Evolutionary conservation across 2,113 vertebrate genomes (phyloP).

Genomic region (Gobius niger): DNA sequence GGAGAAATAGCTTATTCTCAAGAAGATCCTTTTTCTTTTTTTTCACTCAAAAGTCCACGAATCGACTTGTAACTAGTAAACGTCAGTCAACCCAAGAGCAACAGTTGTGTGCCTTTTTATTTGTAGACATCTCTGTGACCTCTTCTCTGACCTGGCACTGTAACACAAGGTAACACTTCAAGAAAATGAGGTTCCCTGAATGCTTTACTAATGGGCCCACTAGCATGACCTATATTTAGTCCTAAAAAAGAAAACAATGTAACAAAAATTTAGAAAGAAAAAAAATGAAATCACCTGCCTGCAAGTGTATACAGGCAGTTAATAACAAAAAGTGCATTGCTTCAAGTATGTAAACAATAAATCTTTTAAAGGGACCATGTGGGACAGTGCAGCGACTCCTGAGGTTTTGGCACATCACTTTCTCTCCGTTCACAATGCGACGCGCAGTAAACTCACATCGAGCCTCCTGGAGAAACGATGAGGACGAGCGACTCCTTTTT

Average conservation of each 20-base stretch:
- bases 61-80: conserved; percentile 9
- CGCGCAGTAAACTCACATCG: not conserved
- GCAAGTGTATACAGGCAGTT: conserved; percentile 40
- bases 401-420: conserved; percentile 67
- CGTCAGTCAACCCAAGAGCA: not conserved
- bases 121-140: conserved; percentile 5
- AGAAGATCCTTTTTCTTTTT: conserved; percentile 14
- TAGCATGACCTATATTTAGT: conserved; percentile 40
- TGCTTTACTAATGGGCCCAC: conserved; percentile 49
- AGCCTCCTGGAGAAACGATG: conserved; percentile 31
- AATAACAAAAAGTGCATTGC: conserved; percentile 74
- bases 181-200: conserved; percentile 68
- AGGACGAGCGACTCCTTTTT: conserved; percentile 31
- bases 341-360: conserved; percentile 79
- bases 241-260: conserved; percentile 46
- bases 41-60: conserved; percentile 13
- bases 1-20: conserved; percentile 48
- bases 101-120: conserved; percentile 1
- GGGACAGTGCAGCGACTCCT: conserved; percentile 55
- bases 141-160: no score
- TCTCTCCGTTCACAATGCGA: conserved; percentile 1
- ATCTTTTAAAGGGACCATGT: conserved; percentile 56
- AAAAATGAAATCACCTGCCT: conserved; percentile 30
- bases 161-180: conserved; percentile 9
- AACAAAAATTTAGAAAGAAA: conserved; percentile 17